Evolutionary conservation across 2,113 vertebrate species (phyloP).

Genomic region (Osmerus mordax): DNA sequence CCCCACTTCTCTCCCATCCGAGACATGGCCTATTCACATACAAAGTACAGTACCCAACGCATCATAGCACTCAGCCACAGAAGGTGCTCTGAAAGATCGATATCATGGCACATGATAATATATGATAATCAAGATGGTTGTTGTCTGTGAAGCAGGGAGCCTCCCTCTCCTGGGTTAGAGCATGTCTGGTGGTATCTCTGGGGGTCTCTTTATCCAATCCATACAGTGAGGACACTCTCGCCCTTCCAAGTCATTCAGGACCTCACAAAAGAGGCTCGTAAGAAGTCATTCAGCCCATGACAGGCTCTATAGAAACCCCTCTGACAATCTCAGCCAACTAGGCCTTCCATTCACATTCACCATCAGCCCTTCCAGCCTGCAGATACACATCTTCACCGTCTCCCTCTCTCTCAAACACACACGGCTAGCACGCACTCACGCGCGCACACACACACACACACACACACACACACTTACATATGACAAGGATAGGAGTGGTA

Average conservation of each 20-base stretch:
- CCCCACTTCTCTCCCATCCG: too few species aligned
- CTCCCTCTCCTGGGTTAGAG: neutral
- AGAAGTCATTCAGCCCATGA: constrained; percentile 38
- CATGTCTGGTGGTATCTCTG: neutral
- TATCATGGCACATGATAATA: too few species aligned
- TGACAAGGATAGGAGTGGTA: too few species aligned
- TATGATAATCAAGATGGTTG: too few species aligned
- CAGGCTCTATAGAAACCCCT: constrained; percentile 21
- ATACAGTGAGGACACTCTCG: constrained; percentile 27
- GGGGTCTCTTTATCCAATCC: constrained; percentile 31
- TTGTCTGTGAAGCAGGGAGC: too few species aligned
- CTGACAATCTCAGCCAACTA: constrained; percentile 38
- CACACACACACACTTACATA: neutral
- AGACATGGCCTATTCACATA: too few species aligned
- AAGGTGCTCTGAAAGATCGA: constrained; percentile 9
- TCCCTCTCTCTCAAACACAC: constrained; percentile 1
- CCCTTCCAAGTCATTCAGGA: constrained; percentile 41
- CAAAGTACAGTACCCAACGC: too few species aligned
- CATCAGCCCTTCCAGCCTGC: constrained; percentile 18
- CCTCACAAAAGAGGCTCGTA: constrained; percentile 50
- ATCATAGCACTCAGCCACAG: constrained; percentile 15
- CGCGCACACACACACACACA: constrained; percentile 13
- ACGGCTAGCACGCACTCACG: too few species aligned
- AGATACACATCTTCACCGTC: constrained; percentile 16
- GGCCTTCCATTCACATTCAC: constrained; percentile 43